Evolutionary conservation across 2,113 vertebrate genomes (phyloP), one percentile per base, ranked within the genome.

Genomic region (Notiomystis cincta): DNA sequence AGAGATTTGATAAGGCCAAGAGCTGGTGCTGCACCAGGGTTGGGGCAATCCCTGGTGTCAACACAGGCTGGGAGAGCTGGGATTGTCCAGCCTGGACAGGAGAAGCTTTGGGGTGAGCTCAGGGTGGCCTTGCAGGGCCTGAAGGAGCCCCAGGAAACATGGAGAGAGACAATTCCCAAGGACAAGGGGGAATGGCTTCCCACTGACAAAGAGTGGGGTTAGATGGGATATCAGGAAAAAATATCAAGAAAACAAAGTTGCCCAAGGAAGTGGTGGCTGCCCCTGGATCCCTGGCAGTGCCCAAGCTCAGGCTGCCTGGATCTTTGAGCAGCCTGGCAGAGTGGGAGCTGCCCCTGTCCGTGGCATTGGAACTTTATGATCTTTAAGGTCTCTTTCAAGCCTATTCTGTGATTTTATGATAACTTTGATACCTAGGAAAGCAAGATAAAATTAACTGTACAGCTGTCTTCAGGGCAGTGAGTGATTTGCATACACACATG

Each of bases 281-380:
- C 25, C 22, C 70, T n/a, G n/a, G n/a, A 54, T 54, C 70, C n/a
- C 40, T 90, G 54, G 38, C 9, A 76, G 17, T 47, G 17, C 18
- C n/a, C 47, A 40, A 19, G 10, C 7, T 42, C 37, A 20, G 24
- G 28, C 2, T 45, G 20, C 16, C 38, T 31, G n/a, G 54, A 47
- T 40, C 8, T 76, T 35, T 6, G 54, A 53, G 70, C 17, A 40
- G 15, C n/a, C 54, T 54, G 62, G 54, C 1, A 30, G 1, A 6
- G 47, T 9, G 22, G 21, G 35, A 69, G 3, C 4, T 31, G 21
- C 17, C n/a, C 28, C 38, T 47, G 21, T 35, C 48, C 2, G 0
- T 82, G 38, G 14, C 8, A 8, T 6, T 60, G 53, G 16, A 21
- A 25, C 3, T 69, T 67, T 8, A 4, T 54, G 47, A 27, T 27